These are phyloP conservation scores for Reinhardtius hippoglossoides DNA, from an alignment of 2,113 vertebrate genomes.

Conservation along the genomic window DNA sequence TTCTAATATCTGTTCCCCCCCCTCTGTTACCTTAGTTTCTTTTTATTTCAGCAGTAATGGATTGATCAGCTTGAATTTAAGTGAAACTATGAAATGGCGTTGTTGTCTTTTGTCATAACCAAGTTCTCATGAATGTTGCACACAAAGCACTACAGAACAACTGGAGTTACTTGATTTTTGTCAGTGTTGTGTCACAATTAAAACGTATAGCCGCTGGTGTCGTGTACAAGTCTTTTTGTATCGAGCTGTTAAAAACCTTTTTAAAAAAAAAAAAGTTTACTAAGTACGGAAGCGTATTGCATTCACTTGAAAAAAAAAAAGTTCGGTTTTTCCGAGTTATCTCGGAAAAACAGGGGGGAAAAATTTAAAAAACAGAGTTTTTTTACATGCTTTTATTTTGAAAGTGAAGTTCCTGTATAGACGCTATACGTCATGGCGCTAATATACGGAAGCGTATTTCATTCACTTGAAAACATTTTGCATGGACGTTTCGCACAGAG, in stretches of 20 bases:
- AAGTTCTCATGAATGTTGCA: constrained; percentile 76
- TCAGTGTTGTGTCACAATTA: constrained; percentile 74
- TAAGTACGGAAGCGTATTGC: too few species aligned
- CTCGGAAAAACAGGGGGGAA: too few species aligned
- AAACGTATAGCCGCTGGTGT: constrained; percentile 46
- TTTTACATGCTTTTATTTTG: too few species aligned
- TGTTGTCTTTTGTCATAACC: constrained; percentile 52
- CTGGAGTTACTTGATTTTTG: constrained; percentile 80
- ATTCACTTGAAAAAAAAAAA: too few species aligned
- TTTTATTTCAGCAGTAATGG: constrained; percentile 32
- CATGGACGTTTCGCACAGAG: too few species aligned
- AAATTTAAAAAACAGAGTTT: too few species aligned
- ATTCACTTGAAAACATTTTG: too few species aligned
- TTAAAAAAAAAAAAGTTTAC: too few species aligned
- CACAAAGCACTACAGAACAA: constrained; percentile 70
- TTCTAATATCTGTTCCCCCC: not conserved
- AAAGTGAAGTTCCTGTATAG: too few species aligned
- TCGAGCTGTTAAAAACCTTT: not conserved
- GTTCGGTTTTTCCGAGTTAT: too few species aligned
- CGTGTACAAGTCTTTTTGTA: constrained; percentile 20
- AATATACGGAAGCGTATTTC: too few species aligned
- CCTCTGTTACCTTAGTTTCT: constrained; percentile 12
- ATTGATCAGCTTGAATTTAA: constrained; percentile 36
- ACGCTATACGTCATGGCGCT: too few species aligned
- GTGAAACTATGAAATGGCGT: constrained; percentile 55